phyloP scores from a whole-genome alignment of 1,140 invertebrate genomes.

The Nasonia giraulti region DNA sequence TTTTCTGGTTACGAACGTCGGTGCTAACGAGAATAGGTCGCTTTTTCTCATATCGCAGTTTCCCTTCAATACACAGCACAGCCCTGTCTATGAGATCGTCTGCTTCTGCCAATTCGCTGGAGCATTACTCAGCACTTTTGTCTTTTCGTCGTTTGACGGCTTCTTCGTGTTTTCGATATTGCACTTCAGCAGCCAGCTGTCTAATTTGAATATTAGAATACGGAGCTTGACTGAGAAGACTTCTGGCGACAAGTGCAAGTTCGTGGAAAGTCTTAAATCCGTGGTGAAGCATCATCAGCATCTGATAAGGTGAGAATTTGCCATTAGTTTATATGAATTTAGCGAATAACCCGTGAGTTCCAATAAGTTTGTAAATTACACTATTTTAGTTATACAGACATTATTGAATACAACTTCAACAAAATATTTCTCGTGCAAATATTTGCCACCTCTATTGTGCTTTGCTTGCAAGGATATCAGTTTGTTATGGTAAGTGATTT shows the following conservation, averaged over 20 bases:
- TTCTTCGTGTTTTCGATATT: conserved; percentile 18
- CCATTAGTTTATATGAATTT: not conserved
- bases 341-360: not conserved
- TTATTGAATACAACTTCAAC: conserved; percentile 67
- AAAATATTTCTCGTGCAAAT: conserved; percentile 57
- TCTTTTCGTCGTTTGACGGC: not conserved
- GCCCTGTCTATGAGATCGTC: conserved; percentile 25
- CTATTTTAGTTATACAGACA: conserved; percentile 58
- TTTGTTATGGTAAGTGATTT: conserved; percentile 51
- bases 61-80: conserved; percentile 7
- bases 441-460: conserved; percentile 51
- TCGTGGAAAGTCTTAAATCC: not conserved
- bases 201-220: not conserved
- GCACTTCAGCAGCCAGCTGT: conserved; percentile 30
- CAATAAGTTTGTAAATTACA: conserved; percentile 41
- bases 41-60: conserved; percentile 8
- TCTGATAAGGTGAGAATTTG: not conserved
- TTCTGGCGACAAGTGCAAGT: not conserved
- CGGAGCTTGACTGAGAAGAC: not conserved
- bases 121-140: not conserved
- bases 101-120: not conserved
- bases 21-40: not conserved
- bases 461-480: conserved; percentile 59
- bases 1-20: not conserved
- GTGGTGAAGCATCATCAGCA: not conserved